Evolutionary conservation across 2,888 invertebrate genomes (phyloP), one percentile per base, ranked within the genome.

Genomic region (Campoplex capitator): DNA sequence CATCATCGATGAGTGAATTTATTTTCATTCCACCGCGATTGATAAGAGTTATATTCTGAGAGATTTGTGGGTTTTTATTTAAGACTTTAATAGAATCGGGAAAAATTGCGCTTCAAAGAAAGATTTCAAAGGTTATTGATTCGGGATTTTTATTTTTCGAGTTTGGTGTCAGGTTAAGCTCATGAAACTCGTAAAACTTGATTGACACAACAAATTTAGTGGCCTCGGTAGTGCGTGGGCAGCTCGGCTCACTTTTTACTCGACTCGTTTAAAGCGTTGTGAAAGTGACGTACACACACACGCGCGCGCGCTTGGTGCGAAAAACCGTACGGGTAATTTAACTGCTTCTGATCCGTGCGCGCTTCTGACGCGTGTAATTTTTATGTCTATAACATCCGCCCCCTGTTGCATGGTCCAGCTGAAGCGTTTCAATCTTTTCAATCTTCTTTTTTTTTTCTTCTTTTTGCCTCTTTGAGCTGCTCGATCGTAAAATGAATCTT

Each of bases 151-250:
- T 3, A 28, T 58, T 28, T 3, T 23, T 8, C 28, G 28, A 3
- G 58, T 28, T 58, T 58, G 7, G 58, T 9, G 58, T 58, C 58
- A 28, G 28, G 28, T 58, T 28, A 3, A 58, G 11, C 54, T 73
- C 35, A 54, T 75, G 42, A 38, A 75, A 75, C 85, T 81, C 82
- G 76, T 87, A 85, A 89, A 88, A 83, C 71, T 89, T 84, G n/a
- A 87, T 86, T 88, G 85, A 74, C 71, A 87, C 84, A 89, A 88
- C 83, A 87, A 79, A 87, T 89, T 84, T 84, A 18, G 85, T 76
- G 88, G 89, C 73, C 76, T 68, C 70, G 65, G 11, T 48, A 8
- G 62, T n/a, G 23, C 23, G 73, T 67, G 45, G 58, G 65, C 23
- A 42, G 6, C 38, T 38, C 18, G 62, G 48, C 62, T 35, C 54